These are phyloP conservation scores for Syrrhaptes paradoxus DNA, from an alignment of 2,113 vertebrate species.

Conservation along the genomic window DNA sequence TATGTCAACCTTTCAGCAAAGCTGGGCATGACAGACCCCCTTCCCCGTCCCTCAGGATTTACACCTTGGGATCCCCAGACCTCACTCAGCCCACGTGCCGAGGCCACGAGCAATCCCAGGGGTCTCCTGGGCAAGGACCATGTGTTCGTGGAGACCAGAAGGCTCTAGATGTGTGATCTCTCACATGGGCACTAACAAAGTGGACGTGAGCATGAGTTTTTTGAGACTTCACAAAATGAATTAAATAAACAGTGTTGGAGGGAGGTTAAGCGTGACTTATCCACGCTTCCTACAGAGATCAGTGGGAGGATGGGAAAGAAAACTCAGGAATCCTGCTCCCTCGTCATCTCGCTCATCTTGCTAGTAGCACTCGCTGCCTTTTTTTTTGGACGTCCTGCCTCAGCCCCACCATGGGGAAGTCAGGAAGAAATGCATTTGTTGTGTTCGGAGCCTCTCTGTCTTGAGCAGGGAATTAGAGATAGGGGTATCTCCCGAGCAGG, in stretches of 20 bases:
- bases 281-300: neutral
- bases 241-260: neutral
- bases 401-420: neutral
- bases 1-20: neutral
- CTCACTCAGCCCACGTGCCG: fast-evolving
- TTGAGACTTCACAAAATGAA: neutral
- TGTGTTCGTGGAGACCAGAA: fast-evolving
- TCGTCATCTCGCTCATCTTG: neutral
- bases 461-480: neutral
- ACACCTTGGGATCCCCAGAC: neutral
- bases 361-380: neutral
- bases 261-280: slow-evolving; percentile 7
- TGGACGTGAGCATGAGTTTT: neutral
- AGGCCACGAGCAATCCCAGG: neutral
- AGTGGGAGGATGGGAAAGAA: neutral
- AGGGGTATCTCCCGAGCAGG: neutral
- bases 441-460: neutral
- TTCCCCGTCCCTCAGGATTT: neutral
- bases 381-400: neutral
- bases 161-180: fast-evolving
- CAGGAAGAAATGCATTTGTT: neutral
- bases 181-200: neutral
- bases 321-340: neutral
- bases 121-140: neutral
- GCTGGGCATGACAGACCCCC: neutral